Conservation (phyloP, 2,888 invertebrate genomes). For the Acanthosepion esculentum region DNA sequence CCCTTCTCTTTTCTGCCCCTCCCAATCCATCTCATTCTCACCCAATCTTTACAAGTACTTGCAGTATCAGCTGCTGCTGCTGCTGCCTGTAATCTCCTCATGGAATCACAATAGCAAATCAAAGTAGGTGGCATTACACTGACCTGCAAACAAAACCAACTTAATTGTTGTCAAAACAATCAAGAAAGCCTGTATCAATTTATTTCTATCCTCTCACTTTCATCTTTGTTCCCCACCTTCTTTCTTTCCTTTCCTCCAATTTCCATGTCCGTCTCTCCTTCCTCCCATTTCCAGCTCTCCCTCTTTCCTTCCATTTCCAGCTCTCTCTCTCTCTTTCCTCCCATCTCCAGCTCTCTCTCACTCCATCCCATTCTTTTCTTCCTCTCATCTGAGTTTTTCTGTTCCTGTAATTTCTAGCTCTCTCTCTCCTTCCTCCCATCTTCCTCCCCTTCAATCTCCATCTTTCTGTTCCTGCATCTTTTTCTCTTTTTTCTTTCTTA, state of each 20-base stretch:
- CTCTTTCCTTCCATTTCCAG: neutral
- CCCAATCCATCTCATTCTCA: neutral
- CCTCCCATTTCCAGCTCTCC: neutral
- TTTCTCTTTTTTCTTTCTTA: neutral
- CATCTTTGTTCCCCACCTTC: neutral
- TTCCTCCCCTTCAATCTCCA: too few species aligned
- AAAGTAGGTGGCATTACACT: slow-evolving; percentile 8
- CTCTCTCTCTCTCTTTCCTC: neutral
- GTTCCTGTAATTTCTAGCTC: too few species aligned
- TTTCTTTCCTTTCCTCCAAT: neutral
- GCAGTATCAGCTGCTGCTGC: neutral
- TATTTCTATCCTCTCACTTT: neutral
- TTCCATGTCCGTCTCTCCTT: neutral
- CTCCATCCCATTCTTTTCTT: too few species aligned
- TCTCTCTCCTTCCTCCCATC: neutral
- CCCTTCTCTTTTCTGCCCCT: neutral
- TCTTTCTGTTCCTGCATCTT: too few species aligned
- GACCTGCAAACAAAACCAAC: slow-evolving; percentile 20
- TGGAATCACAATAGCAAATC: neutral
- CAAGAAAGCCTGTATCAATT: neutral
- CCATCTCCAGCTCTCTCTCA: neutral
- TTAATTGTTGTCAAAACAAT: slow-evolving; percentile 22
- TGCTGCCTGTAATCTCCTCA: neutral
- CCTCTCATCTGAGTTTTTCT: too few species aligned
- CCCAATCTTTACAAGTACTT: neutral